Percentiles rank a stretch among this genome's conserved stretches.
Conservation (phyloP, 2,797 vertebrate species). For the Nannoperca australis region DNA sequence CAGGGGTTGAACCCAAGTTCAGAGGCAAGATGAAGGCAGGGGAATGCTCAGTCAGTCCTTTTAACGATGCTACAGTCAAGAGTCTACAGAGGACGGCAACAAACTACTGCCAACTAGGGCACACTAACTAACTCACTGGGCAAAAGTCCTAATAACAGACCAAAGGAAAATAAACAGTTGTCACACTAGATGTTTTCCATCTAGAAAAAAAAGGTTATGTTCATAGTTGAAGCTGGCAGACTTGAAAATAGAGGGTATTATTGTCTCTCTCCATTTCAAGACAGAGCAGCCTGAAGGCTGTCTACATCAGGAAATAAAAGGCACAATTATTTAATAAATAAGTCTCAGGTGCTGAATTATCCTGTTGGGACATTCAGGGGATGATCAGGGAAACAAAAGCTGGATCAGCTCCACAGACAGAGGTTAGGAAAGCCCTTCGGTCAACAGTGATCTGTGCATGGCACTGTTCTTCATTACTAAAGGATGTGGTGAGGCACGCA, state of each 20-base stretch:
- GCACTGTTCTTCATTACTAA: not conserved
- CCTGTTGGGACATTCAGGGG: conserved; percentile 22
- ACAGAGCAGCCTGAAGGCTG: not conserved
- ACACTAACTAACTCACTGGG: conserved; percentile 31
- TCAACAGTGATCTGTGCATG: conserved; percentile 1
- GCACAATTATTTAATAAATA: conserved; percentile 16
- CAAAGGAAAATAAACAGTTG: conserved; percentile 29
- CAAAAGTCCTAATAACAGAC: conserved; percentile 19
- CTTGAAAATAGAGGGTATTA: not conserved
- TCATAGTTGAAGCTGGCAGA: not conserved
- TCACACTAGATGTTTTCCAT: conserved; percentile 36
- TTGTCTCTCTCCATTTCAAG: not conserved
- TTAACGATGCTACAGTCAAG: conserved; percentile 42
- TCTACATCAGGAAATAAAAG: not conserved
- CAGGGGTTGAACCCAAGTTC: conserved; percentile 24
- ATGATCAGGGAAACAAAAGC: conserved; percentile 15
- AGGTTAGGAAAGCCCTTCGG: not conserved
- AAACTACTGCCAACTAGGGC: conserved; percentile 41
- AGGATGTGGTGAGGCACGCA: not conserved
- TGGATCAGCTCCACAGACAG: conserved; percentile 24
- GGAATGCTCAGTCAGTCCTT: conserved; percentile 25
- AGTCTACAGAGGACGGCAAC: conserved; percentile 28
- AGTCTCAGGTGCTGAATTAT: conserved; percentile 11
- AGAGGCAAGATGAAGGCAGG: conserved; percentile 26
- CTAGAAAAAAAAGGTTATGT: not conserved